Evolutionary conservation across 2,113 vertebrate genomes (phyloP), one percentile per base, ranked within the genome.

Genomic region (Hippolais icterina): DNA sequence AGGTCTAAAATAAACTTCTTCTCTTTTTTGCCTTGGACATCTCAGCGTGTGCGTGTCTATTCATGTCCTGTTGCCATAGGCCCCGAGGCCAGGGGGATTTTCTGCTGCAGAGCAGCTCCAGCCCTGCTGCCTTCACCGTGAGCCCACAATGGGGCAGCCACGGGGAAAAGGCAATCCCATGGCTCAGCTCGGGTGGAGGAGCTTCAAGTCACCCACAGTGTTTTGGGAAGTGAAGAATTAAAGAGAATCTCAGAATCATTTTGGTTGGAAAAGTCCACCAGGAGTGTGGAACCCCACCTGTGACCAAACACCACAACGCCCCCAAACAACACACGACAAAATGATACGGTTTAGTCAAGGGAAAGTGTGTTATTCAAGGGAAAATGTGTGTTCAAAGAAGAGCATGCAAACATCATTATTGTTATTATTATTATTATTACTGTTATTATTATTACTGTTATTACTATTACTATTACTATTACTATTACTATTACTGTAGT

Each of bases 141-240:
- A 74, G 60, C 70, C 25, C 3, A 53, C 50, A 41, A 15, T 0
- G 2, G 0, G 2, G 23, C 15, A 4, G 0, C 2, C 13, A 10
- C 6, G 2, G 2, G 56, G 29, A 5, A 49, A 54, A 9, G 9
- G 18, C 18, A 31, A 0, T 8, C 4, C 49, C 11, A 5, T 42
- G 20, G 68, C 33, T 63, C 29, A 0, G 20, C 47, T 42, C 8
- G 12, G 22, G 3, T 2, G 21, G 6, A 66, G 49, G 24, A 49
- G 41, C 41, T 53, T 29, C 31, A 7, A 47, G 35, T 1, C 3
- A 56, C 22, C 27, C 27, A 7, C 5, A 11, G 14, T 0, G 10
- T 3, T 56, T 50, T 10, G 37, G 19, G 53, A 47, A 78, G 6
- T 4, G 61, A 23, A 49, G 27, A 57, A 31, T 9, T 2, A 53